These are phyloP conservation scores for Cheilosia grossa DNA, from an alignment of 2,888 invertebrate genomes.

Conservation along the genomic window DNA sequence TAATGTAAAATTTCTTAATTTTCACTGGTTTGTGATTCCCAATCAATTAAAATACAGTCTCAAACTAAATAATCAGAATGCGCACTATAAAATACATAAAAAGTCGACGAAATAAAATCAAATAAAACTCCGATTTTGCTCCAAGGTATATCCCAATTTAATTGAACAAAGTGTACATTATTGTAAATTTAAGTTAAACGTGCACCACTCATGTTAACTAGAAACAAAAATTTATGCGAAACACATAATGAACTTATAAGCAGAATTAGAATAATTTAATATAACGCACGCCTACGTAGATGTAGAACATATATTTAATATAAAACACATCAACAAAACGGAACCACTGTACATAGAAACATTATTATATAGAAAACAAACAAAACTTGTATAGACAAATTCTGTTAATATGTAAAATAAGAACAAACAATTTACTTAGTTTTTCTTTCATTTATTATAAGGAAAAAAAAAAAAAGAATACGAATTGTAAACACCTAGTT, in stretches of 20 bases:
- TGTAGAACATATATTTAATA: too few species aligned
- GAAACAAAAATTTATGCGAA: neutral
- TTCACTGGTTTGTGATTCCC: too few species aligned
- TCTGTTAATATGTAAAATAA: constrained; percentile 24
- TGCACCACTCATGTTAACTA: neutral
- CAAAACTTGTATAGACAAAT: constrained; percentile 11
- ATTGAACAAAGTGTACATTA: constrained; percentile 34
- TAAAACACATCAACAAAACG: constrained; percentile 15
- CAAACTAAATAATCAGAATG: too few species aligned
- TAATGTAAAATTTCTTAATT: too few species aligned
- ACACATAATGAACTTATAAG: constrained; percentile 14
- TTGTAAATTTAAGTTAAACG: constrained; percentile 22
- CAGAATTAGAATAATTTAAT: neutral
- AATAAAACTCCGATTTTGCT: neutral
- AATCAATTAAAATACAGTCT: too few species aligned
- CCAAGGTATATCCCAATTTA: neutral
- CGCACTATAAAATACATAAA: too few species aligned
- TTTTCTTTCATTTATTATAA: constrained; percentile 1
- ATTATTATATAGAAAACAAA: neutral
- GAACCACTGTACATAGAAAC: constrained; percentile 47
- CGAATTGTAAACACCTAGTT: neutral
- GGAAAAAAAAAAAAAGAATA: neutral
- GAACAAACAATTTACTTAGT: neutral
- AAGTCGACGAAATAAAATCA: too few species aligned
- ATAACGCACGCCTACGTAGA: constrained; percentile 8